Evolutionary conservation across 1,140 invertebrate genomes (phyloP), one percentile per base, ranked within the genome.

Genomic region (Neelides sp.): DNA sequence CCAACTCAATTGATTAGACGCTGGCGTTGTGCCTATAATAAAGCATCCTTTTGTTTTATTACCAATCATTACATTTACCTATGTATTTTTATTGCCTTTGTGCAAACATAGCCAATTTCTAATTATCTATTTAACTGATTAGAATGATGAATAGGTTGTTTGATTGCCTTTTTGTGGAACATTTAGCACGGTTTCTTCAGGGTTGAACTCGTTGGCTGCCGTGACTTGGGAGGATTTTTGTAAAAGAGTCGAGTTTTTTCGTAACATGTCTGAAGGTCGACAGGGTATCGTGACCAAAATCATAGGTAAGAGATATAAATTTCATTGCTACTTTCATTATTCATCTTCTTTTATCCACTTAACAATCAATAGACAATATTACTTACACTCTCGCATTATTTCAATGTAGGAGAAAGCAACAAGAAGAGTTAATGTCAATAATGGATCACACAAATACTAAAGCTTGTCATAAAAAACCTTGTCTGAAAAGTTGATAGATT

Each of bases 171-270:
- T 22, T 12, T 22, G 4, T 34, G n/a, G 22, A 4, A 23, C 15
- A 17, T 58, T 3, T 52, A 72, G 71, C 48, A 69, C 71, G 7
- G 61, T 71, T 12, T 72, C 70, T 0, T 71, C 70, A n/a, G 68
- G 68, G 45, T 48, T 71, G 7, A 72, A 70, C 52, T 67, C 70
- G 1, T 54, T 72, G n/a, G 64, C 70, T 13, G 68, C 69, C 3
- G 68, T 72, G 3, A 68, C 66, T 15, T 66, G 68, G 63, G 64
- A 71, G 49, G 70, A 71, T 43, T 59, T 59, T 57, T 64, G 70
- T 28, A 51, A 68, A 0, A 67, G 66, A 36, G 54, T 61, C 10
- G 39, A 49, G n/a, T 59, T 60, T 12, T 56, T 61, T 27, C 15
- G 42, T 12, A 48, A 64, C 26, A 54, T 71, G 20, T 46, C 59